Base-by-base conservation (phyloP, 2,888 invertebrate species). In the Nemotelus nigrinus region DNA sequence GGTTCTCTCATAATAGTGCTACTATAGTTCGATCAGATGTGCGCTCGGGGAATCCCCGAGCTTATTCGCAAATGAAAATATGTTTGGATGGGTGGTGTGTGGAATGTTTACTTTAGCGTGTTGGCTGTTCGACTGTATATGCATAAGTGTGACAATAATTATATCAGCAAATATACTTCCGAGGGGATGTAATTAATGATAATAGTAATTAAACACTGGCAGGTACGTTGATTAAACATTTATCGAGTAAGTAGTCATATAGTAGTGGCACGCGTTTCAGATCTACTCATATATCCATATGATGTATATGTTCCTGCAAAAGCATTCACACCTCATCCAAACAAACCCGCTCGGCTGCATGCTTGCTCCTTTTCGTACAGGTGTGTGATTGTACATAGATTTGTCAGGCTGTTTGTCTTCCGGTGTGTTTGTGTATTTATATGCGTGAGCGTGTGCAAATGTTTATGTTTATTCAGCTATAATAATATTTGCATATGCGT, bases 181-280 rank as follows among this genome's bases (percentile, higher is more conserved):
- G 74, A 78, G 78, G 78, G 76, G 64, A 76, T 78, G 76, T 81
- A 82, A 82, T 82, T 82, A 82, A 82, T 82, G 82, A 82, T 82
- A 82, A 82, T 81, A 81, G 81, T 82, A 82, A 82, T 82, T 82
- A 82, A 82, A 82, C 81, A 80, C 80, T 81, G 78, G 79, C 78
- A 80, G 80, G 80, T 81, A 81, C 81, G 81, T 81, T 82, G 82
- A 81, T 82, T 81, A 82, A 82, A 82, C 80, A 82, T 82, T 82
- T 81, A 80, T 80, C 79, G 79, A 68, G 65, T 65, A 43, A 43
- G 10, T 25, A 10, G 10, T 43, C 64, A 65, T 60, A 60, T 58
- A 44, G 45, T 58, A 60, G 48, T 47, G 10, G 65, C 10, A 47
- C 45, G n/a, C 65, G n/a, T n/a, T 41, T 25, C 5, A 25, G 39